Evolutionary conservation across 2,113 vertebrate genomes (phyloP), one percentile per base, ranked within the genome.

Genomic region (Lanius ludovicianus): DNA sequence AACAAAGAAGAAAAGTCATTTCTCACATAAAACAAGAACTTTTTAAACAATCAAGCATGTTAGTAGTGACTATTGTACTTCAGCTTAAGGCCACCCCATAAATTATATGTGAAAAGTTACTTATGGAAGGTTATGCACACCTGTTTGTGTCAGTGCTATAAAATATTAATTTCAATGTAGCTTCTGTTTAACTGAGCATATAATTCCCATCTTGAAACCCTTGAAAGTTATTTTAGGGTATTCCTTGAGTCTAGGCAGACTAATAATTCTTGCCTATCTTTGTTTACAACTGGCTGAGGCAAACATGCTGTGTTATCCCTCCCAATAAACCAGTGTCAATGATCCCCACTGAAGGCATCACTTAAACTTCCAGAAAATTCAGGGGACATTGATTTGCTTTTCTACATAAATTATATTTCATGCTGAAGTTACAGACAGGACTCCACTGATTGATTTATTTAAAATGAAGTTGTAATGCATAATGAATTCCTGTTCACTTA

Each of bases 91-190:
- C 39, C 37, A 92, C 50, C 41, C 35, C 23, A 52, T 47, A 57
- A 79, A 94, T 94, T 87, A 49, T 76, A 68, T 93, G 65, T 67
- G 57, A 90, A 78, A 77, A 96, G 64, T 92, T 93, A 78, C 11
- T 92, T 79, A 57, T 24, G 20, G 20, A 92, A 52, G 23, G 14
- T 50, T 94, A 73, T 83, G 17, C 31, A 85, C 42, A 76, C 57
- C 74, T 95, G 31, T 55, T 77, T 83, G 6, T 49, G 46, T 87
- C 62, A 87, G 33, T 31, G 10, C 11, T 63, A 37, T 46, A 53
- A 84, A 93, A 86, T 85, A 84, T 12, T 41, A 2, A 74, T 78
- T 85, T 81, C 78, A 83, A 15, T 39, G 6, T 69, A 78, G 19
- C 60, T 90, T 87, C 59, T 95, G 42, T 60, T 92, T 84, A 93